phyloP scores from a whole-genome alignment of 2,797 vertebrate species.

The Allobates femoralis region DNA sequence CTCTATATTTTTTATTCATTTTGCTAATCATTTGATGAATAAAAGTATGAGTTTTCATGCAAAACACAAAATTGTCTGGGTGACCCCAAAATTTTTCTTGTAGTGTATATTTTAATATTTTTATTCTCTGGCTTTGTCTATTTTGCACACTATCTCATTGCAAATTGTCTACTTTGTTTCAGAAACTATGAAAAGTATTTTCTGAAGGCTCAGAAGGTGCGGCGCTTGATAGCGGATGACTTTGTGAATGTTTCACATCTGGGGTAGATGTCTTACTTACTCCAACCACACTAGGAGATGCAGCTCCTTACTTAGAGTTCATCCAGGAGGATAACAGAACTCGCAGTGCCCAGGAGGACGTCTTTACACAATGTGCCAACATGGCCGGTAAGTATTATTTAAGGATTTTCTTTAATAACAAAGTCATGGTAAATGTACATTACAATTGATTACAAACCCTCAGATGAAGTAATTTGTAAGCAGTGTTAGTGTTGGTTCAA shows the following conservation, averaged over 20 bases:
- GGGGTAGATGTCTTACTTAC: conserved; percentile 90
- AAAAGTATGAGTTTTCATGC: too few species aligned
- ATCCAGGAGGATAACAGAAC: conserved; percentile 92
- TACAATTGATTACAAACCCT: background rate
- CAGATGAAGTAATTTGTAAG: too few species aligned
- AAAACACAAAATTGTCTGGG: too few species aligned
- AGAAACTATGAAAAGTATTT: conserved; percentile 95
- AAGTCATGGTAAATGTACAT: background rate
- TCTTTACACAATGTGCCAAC: conserved; percentile 93
- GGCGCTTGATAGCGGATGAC: conserved; percentile 89
- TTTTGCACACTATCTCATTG: background rate
- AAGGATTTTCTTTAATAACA: background rate
- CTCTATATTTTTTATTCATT: too few species aligned
- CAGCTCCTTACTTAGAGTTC: conserved; percentile 80
- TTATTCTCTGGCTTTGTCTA: background rate
- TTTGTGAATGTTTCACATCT: conserved; percentile 83
- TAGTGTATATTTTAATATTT: background rate
- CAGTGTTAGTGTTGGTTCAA: background rate
- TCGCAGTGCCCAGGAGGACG: conserved; percentile 87
- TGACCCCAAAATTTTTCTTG: too few species aligned
- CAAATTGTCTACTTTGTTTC: conserved; percentile 21
- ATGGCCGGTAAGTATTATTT: conserved; percentile 83
- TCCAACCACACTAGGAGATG: conserved; percentile 87
- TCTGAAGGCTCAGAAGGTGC: conserved; percentile 90
- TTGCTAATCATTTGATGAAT: too few species aligned